Evolutionary conservation across 92 coral and sea anemone species (phyloP), one percentile per base, ranked within the genome.

Genomic region (Porites rus): DNA sequence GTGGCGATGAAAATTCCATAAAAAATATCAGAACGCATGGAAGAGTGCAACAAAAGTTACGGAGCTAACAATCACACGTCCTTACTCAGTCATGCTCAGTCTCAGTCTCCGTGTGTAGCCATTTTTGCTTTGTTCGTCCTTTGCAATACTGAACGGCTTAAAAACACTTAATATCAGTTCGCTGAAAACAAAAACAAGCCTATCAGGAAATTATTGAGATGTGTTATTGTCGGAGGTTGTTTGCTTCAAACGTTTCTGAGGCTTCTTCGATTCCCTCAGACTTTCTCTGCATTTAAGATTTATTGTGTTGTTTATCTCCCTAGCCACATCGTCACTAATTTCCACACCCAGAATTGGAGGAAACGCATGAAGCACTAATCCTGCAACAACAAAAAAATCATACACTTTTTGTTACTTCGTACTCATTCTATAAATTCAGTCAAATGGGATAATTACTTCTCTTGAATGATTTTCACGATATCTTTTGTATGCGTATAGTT

Each of bases 341-440:
- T 72, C 76, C 60, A 46, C 56, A 14, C 17, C 43, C 76, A 31
- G 76, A 72, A 72, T 72, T 58, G 13, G 52, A 28, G 80, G 80
- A 59, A 76, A 76, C 17, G 80, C 80, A 8, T 52, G 68, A 18
- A 58, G 43, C 22, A 76, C 68, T 76, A 76, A 59, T 58, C 80
- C 80, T 60, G 68, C 16, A 60, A 76, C 21, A 16, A 59, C 51
- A 76, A 76, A 76, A 28, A 28, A 28, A 28, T 28, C 4, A 58
- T 76, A 76, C 20, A 18, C 25, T 75, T 58, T 16, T 76, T 22
- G 25, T 76, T 14, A 31, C 80, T 76, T 8, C 1, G 13, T 50
- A 62, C 56, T 76, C 80, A 59, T 14, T 76, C 11, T 4, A 9
- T 22, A 8, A 13, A 51, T 76, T 18, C 17, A 50, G 76, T 72